phyloP scores from a whole-genome alignment of 2,797 vertebrate genomes.

The Lithobates pipiens region DNA sequence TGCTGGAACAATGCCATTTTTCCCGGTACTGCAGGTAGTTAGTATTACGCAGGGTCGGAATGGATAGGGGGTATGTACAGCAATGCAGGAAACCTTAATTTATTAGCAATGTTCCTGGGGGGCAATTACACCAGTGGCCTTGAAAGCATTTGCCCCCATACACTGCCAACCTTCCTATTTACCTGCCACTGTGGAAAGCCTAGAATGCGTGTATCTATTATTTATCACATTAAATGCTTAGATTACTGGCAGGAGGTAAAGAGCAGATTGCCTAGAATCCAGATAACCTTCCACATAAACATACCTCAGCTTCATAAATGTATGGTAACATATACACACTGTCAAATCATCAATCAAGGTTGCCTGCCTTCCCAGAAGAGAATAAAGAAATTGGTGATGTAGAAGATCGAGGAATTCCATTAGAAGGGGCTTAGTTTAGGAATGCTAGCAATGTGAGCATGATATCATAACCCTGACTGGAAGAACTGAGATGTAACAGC shows the following conservation, averaged over 20 bases:
- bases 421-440: slow-evolving; percentile 51
- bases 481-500: slow-evolving; percentile 43
- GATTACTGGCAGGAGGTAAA: not conserved
- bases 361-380: slow-evolving; percentile 1
- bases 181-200: not conserved
- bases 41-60: too few species aligned
- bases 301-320: slow-evolving; percentile 28
- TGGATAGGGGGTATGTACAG: too few species aligned
- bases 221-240: not conserved
- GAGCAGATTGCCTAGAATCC: slow-evolving; percentile 3
- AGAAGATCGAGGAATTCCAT: slow-evolving; percentile 49
- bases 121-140: too few species aligned
- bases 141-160: too few species aligned
- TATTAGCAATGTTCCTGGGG: not conserved
- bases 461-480: rapidly evolving
- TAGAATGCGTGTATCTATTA: not conserved
- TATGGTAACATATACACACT: slow-evolving; percentile 31
- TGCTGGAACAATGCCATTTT: too few species aligned
- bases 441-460: slow-evolving; percentile 45
- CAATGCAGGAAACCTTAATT: too few species aligned
- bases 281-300: slow-evolving; percentile 20
- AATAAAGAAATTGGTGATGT: slow-evolving; percentile 28
- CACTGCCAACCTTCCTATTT: not conserved
- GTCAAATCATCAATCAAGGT: slow-evolving; percentile 44
- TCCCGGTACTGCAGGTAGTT: too few species aligned